Percentiles rank a stretch among this genome's conserved stretches.
phyloP scores from a whole-genome alignment of 1,140 invertebrate species.

The Heliothis subflexa region DNA sequence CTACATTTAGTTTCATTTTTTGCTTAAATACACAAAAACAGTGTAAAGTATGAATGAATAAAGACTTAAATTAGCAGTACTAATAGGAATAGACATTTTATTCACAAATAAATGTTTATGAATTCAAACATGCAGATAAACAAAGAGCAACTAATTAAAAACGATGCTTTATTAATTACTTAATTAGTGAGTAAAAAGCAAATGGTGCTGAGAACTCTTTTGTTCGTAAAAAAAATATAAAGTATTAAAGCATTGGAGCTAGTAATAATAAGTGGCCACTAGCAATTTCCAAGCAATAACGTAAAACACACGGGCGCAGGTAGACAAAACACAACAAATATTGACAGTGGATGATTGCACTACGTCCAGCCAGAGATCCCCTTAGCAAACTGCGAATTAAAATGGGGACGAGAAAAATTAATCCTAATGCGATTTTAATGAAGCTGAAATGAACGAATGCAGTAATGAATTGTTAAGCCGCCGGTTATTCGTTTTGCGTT shows the following conservation, averaged over 20 bases:
- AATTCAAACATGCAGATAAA: slow-evolving; percentile 19
- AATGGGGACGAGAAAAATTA: slow-evolving; percentile 85
- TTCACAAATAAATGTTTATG: slow-evolving; percentile 8
- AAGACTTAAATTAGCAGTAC: background rate
- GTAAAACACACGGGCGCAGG: slow-evolving; percentile 70
- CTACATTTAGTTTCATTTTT: background rate
- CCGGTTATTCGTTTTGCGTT: slow-evolving; percentile 71
- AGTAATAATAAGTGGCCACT: slow-evolving; percentile 46
- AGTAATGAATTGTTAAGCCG: slow-evolving; percentile 83
- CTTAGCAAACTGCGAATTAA: slow-evolving; percentile 84
- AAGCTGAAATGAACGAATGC: slow-evolving; percentile 83
- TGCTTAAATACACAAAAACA: background rate
- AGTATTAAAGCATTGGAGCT: slow-evolving; percentile 48
- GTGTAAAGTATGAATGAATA: background rate
- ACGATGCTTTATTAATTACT: background rate
- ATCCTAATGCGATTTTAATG: slow-evolving; percentile 86
- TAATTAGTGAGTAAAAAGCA: slow-evolving; percentile 14
- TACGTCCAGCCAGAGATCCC: slow-evolving; percentile 76
- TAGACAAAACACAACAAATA: slow-evolving; percentile 79
- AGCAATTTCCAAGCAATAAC: slow-evolving; percentile 56
- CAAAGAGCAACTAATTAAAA: slow-evolving; percentile 25
- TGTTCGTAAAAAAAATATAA: background rate
- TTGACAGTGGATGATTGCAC: slow-evolving; percentile 84
- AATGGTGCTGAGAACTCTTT: slow-evolving; percentile 2
- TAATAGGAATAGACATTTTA: slow-evolving; percentile 14